Evolutionary conservation across 1,140 invertebrate genomes (phyloP), one percentile per base, ranked within the genome.

Genomic region (Dufourea novaeangliae): DNA sequence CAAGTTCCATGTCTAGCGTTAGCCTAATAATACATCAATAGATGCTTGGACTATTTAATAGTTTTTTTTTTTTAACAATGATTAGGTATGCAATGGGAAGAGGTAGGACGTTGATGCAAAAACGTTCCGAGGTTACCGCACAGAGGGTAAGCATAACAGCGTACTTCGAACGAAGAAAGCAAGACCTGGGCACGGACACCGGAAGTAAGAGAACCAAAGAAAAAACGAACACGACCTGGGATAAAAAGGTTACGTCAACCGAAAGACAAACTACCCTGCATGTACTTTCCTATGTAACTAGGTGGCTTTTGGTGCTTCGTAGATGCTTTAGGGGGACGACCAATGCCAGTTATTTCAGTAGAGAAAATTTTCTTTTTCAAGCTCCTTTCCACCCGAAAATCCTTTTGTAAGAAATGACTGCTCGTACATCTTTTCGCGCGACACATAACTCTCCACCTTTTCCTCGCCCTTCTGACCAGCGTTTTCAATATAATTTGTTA

Each of bases 41-140:
- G 8, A 34, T 62, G 22, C 27, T 12, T 17, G 29, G 57, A 2
- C 11, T 50, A 71, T 61, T 62, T n/a, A 50, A 25, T n/a, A 52
- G n/a, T 8, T 8, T 5, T 20, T n/a, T n/a, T n/a, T n/a, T n/a
- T 12, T 20, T 20, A 69, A 41, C 52, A 14, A 2, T 29, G 37
- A 17, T 37, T 41, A 39, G 20, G 22, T 20, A n/a, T 17, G n/a
- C 22, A 56, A 70, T 8, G 52, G 20, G 29, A 41, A 70, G 54
- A 34, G 17, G 22, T n/a, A 50, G 39, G 4, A 46, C 25, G 54
- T 46, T 72, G 37, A 62, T 62, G 14, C 3, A 50, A 57, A 72
- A 50, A 72, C 50, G 69, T 62, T 72, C 37, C 39, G 69, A 34
- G 57, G 57, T 62, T 72, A 25, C 29, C 37, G 29, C n/a, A 50